Conservation (phyloP, 2,888 invertebrate species). For the Lasioglossum malachurum region DNA sequence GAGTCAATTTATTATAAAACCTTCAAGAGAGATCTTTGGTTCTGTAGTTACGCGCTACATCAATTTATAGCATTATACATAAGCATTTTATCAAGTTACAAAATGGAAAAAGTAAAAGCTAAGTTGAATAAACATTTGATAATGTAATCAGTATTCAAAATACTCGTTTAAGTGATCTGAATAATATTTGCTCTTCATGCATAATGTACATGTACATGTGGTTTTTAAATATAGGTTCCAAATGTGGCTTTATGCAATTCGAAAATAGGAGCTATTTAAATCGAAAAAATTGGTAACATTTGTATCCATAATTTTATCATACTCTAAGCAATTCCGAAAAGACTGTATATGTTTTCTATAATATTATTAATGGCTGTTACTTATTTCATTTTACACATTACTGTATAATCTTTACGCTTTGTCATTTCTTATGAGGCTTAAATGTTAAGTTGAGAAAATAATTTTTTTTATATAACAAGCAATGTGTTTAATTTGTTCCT, state of each 20-base stretch:
- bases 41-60: constrained; percentile 61
- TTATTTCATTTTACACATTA: constrained; percentile 75
- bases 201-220: constrained; percentile 34
- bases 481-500: constrained; percentile 75
- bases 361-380: constrained; percentile 71
- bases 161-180: constrained; percentile 45
- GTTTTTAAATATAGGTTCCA: constrained; percentile 57
- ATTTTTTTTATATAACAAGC: constrained; percentile 81
- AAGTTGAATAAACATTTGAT: constrained; percentile 50
- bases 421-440: constrained; percentile 79
- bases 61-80: constrained; percentile 60
- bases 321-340: constrained; percentile 74
- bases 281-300: constrained; percentile 57
- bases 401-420: constrained; percentile 75
- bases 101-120: constrained; percentile 61
- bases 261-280: constrained; percentile 57
- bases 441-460: constrained; percentile 84
- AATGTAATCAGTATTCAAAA: constrained; percentile 52
- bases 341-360: constrained; percentile 71
- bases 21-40: constrained; percentile 67
- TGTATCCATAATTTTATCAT: constrained; percentile 68
- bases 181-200: constrained; percentile 40
- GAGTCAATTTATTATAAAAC: constrained; percentile 68
- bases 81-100: constrained; percentile 57
- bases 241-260: constrained; percentile 56